phyloP scores from a whole-genome alignment of 2,113 vertebrate species.

The Orycteropus afer region DNA sequence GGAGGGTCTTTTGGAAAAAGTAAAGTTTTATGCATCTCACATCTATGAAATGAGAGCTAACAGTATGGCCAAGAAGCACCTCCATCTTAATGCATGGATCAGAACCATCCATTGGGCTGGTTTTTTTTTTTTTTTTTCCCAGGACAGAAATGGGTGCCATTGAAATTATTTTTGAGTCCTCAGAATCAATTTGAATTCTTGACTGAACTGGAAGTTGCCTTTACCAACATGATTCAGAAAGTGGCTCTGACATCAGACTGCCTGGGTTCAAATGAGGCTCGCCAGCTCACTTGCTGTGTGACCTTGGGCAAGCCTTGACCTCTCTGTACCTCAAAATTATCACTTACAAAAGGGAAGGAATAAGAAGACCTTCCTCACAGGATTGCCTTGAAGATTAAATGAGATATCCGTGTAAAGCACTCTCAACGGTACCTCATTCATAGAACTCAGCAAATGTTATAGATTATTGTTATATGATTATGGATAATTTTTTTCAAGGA shows the following conservation, averaged over 20 bases:
- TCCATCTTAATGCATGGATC: background rate
- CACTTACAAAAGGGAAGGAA: background rate
- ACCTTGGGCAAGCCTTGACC: constrained; percentile 16
- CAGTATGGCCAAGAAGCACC: background rate
- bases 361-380: background rate
- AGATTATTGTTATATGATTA: background rate
- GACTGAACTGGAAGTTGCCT: background rate
- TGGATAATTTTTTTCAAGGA: constrained; percentile 22
- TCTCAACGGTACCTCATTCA: background rate
- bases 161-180: constrained; percentile 21
- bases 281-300: background rate
- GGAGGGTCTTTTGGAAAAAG: background rate
- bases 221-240: background rate
- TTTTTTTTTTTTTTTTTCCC: background rate
- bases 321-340: constrained; percentile 52
- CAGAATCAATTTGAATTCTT: constrained; percentile 45
- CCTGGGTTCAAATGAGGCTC: background rate
- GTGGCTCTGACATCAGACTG: background rate
- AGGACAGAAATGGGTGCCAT: constrained; percentile 1
- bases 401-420: background rate
- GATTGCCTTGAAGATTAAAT: constrained; percentile 39
- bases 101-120: background rate
- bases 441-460: constrained; percentile 45
- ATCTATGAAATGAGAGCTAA: background rate
- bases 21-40: constrained; percentile 17